Evolutionary conservation across 2,113 vertebrate species (phyloP), one percentile per base, ranked within the genome.

Genomic region (Gavialis gangeticus): DNA sequence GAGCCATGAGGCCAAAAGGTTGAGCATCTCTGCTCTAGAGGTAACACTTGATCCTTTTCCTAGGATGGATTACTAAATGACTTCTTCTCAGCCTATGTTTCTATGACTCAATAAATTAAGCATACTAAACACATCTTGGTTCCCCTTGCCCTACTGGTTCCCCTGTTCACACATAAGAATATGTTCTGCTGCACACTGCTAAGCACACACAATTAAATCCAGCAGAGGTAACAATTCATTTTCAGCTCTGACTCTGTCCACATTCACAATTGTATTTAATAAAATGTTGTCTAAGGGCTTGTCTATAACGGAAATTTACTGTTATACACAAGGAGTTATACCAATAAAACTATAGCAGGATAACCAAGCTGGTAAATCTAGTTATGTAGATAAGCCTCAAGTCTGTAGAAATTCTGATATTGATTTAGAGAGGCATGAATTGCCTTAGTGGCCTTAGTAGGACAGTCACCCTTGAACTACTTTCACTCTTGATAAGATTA

Each of bases 341-440:
- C n/a, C 2, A 11, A 16, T 18, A 88, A 2, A 84, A 30, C 1
- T 4, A 28, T 25, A 7, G 46, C 57, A 18, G 15, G 10, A 1
- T 12, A 17, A 91, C 67, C 27, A 34, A 0, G 1, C 21, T 12
- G 63, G 90, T 1, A 24, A 12, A 10, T 24, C 90, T 85, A 46
- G 58, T 30, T 4, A 2, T 3, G 6, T 46, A 77, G 64, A 19
- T 22, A 67, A 62, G 24, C 21, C 81, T 77, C 62, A 8, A 86
- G 46, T 18, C 81, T 67, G 56, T 46, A 58, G 54, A 83, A 30
- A 22, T 63, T 82, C 25, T 28, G 63, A 88, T 84, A 79, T 1
- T 34, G 60, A 85, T 59, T 30, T 60, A 86, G 27, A 4, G 14
- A 67, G 67, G 60, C 79, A 57, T 8, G 83, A 91, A 79, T 71